Percentiles rank a stretch among this genome's conserved stretches.
Evolutionary conservation across 2,888 invertebrate genomes (phyloP).

Genomic region (Ectropis crepuscularia): DNA sequence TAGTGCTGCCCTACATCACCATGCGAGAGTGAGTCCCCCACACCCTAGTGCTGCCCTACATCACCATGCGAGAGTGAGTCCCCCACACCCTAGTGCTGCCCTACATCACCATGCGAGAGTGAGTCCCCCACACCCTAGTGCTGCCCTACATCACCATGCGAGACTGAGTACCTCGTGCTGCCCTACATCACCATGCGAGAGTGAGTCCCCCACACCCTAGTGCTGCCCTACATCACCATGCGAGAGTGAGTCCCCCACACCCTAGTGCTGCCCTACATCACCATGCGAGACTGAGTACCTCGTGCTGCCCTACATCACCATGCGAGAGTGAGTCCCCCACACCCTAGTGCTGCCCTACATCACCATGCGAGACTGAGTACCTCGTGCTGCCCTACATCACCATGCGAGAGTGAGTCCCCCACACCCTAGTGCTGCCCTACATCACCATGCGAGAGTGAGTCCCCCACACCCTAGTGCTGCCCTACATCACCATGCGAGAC

Average conservation of each 20-base stretch:
- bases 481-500: conserved; percentile 74
- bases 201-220: conserved; percentile 28
- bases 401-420: conserved; percentile 51
- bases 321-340: conserved; percentile 49
- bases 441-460: no score
- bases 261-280: conserved; percentile 77
- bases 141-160: no score
- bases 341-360: no score
- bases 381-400: conserved; percentile 79
- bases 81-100: conserved; percentile 76
- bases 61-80: no score
- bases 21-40: background rate
- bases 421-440: no score
- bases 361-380: no score
- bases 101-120: conserved; percentile 72
- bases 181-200: conserved; percentile 75
- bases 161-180: conserved; percentile 70
- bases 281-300: conserved; percentile 65
- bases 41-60: no score
- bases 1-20: no score
- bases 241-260: no score
- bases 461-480: conserved; percentile 74
- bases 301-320: conserved; percentile 76
- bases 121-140: no score
- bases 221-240: no score